Evolutionary conservation across 2,113 vertebrate genomes (phyloP).

Genomic region (Sylvietta virens): DNA sequence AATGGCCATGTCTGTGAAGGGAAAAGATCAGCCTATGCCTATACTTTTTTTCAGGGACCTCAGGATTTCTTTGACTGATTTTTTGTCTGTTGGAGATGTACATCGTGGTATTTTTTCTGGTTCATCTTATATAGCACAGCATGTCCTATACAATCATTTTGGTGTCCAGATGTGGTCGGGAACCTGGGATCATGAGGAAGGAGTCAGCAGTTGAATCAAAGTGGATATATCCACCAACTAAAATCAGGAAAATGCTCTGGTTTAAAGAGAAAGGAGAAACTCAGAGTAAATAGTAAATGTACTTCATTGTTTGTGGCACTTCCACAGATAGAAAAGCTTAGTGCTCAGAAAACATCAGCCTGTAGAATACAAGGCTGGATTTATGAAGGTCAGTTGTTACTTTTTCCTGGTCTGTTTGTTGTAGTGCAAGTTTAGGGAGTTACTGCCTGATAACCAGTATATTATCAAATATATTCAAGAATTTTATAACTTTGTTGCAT

Average conservation of each 20-base stretch:
- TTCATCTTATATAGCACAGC: neutral
- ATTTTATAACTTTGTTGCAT: neutral
- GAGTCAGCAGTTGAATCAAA: neutral
- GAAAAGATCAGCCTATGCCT: neutral
- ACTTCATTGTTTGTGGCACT: neutral
- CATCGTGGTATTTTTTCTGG: neutral
- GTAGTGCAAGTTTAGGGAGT: neutral
- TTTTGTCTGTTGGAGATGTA: neutral
- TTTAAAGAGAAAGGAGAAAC: neutral
- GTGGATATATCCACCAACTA: neutral
- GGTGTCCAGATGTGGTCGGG: neutral
- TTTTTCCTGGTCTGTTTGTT: neutral
- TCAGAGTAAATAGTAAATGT: neutral
- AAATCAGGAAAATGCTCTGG: neutral
- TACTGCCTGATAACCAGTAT: neutral
- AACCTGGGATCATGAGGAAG: neutral
- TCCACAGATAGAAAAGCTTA: neutral
- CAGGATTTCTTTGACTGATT: neutral
- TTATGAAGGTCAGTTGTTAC: neutral
- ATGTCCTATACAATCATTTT: neutral
- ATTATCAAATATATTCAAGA: neutral
- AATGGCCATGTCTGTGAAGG: neutral
- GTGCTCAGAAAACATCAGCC: neutral
- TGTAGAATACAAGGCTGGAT: neutral
- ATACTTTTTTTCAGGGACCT: neutral